Percentiles rank a stretch among this genome's conserved stretches.
Evolutionary conservation across 2,888 invertebrate species (phyloP).

Genomic region (Nymphalis polychloros): DNA sequence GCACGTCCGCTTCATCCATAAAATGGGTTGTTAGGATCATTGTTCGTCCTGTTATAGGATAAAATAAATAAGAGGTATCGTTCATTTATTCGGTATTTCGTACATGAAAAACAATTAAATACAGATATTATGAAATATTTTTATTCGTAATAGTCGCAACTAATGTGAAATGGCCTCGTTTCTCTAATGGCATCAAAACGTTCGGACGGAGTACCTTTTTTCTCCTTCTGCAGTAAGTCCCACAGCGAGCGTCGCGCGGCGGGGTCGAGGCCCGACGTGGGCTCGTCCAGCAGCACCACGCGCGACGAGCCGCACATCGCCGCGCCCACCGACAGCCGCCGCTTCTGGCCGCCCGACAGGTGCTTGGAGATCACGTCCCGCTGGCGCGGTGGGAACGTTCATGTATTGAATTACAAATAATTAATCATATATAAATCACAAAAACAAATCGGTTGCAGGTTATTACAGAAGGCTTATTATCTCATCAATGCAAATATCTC

Average conservation of each 20-base stretch:
- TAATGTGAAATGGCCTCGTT: neutral
- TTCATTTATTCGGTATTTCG: too few relatives aligned
- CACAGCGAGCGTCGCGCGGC: constrained; percentile 93
- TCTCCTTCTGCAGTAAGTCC: constrained; percentile 90
- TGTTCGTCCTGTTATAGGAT: constrained; percentile 81
- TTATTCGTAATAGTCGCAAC: neutral
- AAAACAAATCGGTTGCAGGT: too few relatives aligned
- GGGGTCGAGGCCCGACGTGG: constrained; percentile 95
- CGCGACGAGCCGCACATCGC: constrained; percentile 93
- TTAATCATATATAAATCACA: too few relatives aligned
- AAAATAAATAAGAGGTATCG: too few relatives aligned
- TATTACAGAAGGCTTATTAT: too few relatives aligned
- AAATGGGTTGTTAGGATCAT: constrained; percentile 92
- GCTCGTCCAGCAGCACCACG: constrained; percentile 88
- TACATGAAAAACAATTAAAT: neutral
- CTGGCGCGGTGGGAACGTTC: neutral
- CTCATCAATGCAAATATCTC: too few relatives aligned
- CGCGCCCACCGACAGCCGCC: constrained; percentile 93
- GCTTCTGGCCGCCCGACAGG: constrained; percentile 96
- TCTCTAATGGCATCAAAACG: neutral
- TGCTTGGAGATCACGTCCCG: constrained; percentile 80
- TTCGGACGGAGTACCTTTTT: constrained; percentile 68
- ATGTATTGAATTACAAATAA: constrained; percentile 48
- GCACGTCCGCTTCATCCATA: constrained; percentile 94
- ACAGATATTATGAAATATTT: neutral